Conservation (phyloP, 2,797 vertebrate genomes). For the Macropodus opercularis region DNA sequence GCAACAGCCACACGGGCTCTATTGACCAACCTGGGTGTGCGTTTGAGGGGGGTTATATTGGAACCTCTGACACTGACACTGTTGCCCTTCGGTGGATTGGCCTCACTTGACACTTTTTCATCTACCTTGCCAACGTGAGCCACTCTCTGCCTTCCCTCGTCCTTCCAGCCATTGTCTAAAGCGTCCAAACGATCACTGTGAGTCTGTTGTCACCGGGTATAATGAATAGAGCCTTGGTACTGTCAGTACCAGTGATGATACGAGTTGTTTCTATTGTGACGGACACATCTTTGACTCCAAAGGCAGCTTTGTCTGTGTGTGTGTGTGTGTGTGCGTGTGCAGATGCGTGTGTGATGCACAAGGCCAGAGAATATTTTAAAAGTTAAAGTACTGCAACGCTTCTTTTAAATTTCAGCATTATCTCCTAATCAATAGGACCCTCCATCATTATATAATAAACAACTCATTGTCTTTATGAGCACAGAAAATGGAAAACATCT, state of each 20-base stretch:
- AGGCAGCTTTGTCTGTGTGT: constrained; percentile 56
- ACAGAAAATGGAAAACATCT: constrained; percentile 11
- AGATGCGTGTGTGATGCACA: neutral
- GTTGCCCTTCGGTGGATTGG: constrained; percentile 68
- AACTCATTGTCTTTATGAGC: neutral
- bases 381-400: neutral
- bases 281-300: constrained; percentile 57
- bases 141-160: too few relatives aligned
- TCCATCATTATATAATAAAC: constrained; percentile 11
- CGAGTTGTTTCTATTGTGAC: constrained; percentile 61
- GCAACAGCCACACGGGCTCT: constrained; percentile 69
- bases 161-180: constrained; percentile 31
- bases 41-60: constrained; percentile 61
- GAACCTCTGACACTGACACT: constrained; percentile 78
- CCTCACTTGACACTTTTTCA: constrained; percentile 69
- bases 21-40: constrained; percentile 74
- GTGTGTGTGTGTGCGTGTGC: constrained; percentile 4
- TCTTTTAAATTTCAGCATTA: neutral
- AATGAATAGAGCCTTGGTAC: constrained; percentile 73
- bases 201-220: constrained; percentile 12
- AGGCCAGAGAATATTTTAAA: constrained; percentile 7
- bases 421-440: neutral
- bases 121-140: constrained; percentile 25
- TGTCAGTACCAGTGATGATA: constrained; percentile 56
- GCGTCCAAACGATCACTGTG: constrained; percentile 16